Evolutionary conservation across 2,797 vertebrate species (phyloP).

Genomic region (Spinus pinus): DNA sequence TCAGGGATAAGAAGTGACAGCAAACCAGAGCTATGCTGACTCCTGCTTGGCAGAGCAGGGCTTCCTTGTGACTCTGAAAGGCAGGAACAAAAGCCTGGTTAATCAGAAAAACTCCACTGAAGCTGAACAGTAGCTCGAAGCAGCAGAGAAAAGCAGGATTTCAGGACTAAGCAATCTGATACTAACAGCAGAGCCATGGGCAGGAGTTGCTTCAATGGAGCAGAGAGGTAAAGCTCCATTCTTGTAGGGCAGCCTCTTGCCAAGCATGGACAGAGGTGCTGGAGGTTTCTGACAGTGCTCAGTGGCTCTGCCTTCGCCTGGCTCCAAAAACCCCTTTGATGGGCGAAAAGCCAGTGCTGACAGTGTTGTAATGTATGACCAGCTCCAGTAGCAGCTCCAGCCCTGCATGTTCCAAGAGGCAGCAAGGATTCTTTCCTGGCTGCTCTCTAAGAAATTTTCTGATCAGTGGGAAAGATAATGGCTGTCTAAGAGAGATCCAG

Average conservation of each 20-base stretch:
- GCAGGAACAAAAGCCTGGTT: background rate
- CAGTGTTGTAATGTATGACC: background rate
- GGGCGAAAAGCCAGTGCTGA: background rate
- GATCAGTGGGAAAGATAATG: background rate
- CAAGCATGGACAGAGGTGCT: background rate
- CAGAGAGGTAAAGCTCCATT: background rate
- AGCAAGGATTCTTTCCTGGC: background rate
- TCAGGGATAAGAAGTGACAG: background rate
- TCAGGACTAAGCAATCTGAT: background rate
- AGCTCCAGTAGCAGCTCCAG: slow-evolving; percentile 19
- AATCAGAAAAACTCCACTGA: background rate
- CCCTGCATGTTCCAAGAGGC: background rate
- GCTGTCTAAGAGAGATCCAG: background rate
- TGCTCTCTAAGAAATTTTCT: slow-evolving; percentile 17
- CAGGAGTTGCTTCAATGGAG: accelerated
- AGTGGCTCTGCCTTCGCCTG: background rate
- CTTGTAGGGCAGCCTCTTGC: background rate
- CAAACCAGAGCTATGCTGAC: background rate
- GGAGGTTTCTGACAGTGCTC: background rate
- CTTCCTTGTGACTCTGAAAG: background rate
- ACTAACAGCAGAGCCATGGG: background rate
- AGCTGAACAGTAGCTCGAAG: background rate
- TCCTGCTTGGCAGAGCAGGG: background rate
- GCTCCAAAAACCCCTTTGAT: background rate
- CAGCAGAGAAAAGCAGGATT: background rate